Evolutionary conservation across 23 tunicate genomes (phyloP), one percentile per base, ranked within the genome.

Genomic region (Botrylloides violaceus): DNA sequence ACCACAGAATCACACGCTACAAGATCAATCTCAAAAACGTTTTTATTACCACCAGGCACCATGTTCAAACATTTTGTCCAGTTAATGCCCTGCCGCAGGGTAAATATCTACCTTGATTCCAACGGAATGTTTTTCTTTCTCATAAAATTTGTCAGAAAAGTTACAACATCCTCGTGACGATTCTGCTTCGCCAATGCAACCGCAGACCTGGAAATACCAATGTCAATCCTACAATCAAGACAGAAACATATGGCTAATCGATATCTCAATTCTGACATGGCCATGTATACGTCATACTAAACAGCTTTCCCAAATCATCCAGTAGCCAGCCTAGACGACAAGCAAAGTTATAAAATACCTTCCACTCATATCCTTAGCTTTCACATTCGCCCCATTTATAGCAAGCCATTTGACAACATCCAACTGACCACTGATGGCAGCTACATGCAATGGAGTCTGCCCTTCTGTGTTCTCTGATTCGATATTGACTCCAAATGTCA

Each of bases 361-460:
- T 33, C 71, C 64, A 34, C 55, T 53, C 28, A 35, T 68, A 31
- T 86, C 94, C 1, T 57, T 47, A 18, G 71, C 68, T 24, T 59
- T 34, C 21, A 74, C 19, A 59, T 80, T 66, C 2, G 81, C 94
- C 19, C 78, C 36, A 55, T 80, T 86, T 15, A 47, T 66, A 28
- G 75, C 85, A 64, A 86, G 70, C 94, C 94, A 86, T 72, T 76
- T 86, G 27, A 77, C 79, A 31, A 79, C 77, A 26, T 76, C 81
- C 18, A 86, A 65, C 24, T 75, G 81, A 0, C 78, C 85, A 55
- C 85, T 70, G 84, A 86, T 79, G 62, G 73, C 50, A 4, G 95
- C 80, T 15, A 80, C 59, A 43, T 87, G 95, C 36, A 87, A 60
- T 2, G 95, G 82, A 3, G 95, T 80, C 50, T 80, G 95, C 2